Base-by-base conservation (phyloP, 2,113 vertebrate genomes). In the Chauna torquata region DNA sequence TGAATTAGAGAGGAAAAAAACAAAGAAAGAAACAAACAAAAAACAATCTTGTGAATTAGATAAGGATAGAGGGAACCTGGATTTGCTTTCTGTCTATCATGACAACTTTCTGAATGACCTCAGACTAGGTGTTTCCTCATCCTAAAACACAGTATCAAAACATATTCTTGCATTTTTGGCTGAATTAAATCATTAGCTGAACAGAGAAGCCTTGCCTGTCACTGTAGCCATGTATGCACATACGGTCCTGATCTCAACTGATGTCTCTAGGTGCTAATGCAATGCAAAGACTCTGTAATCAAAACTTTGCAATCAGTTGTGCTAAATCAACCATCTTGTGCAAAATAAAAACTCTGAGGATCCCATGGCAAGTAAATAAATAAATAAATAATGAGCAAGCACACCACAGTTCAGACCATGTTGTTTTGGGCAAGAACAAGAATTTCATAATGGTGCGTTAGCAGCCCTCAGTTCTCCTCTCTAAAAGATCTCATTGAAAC, bases 241-340 rank as follows among this genome's bases (percentile, higher is more conserved):
- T 76, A 93, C 16, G 11, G 69, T 89, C 66, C 84, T 90, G 86
- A 77, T 91, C 88, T 95, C 95, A 95, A 24, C 92, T 94, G 77
- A 86, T 7, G 10, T 74, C 54, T 85, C 62, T 94, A 92, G 70
- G 89, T 87, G 88, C 42, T 91, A 94, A 84, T 89, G 91, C 42
- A 72, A 94, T 96, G 66, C 66, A 82, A 92, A 93, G 57, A 30
- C 49, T 88, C 49, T 92, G 66, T 69, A 87, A 86, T 74, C 70
- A 94, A 91, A 92, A 92, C 81, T 87, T 94, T 69, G 45, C 62
- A 74, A 54, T 91, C 38, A 90, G 64, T 78, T 85, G 57, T 42
- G 58, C 45, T 86, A 82, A 89, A 42, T 68, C 71, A 93, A 96
- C 91, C 40, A 70, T 90, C 80, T 50, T 54, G 80, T 49, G 13